Evolutionary conservation across 2,797 vertebrate species (phyloP).

Genomic region (Scolopax bukidnonensis): DNA sequence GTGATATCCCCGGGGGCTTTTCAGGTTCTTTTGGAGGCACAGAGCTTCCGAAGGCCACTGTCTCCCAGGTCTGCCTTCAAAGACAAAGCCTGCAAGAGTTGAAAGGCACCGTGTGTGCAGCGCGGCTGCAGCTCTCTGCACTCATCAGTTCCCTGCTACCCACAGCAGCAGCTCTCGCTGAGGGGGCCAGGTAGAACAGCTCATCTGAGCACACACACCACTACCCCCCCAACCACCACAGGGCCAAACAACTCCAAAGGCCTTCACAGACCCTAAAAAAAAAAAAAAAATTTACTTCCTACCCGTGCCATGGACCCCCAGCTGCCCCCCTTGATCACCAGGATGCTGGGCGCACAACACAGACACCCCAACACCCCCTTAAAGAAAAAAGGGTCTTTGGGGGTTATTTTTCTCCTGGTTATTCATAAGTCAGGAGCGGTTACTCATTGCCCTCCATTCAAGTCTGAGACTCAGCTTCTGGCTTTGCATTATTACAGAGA

Average conservation of each 20-base stretch:
- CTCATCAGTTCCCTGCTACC: neutral
- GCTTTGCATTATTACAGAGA: neutral
- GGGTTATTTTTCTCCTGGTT: neutral
- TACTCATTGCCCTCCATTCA: neutral
- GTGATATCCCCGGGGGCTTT: neutral
- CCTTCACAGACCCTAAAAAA: too few relatives aligned
- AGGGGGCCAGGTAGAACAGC: neutral
- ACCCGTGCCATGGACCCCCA: fast-evolving
- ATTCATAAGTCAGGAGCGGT: neutral
- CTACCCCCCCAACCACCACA: too few relatives aligned
- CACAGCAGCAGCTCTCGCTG: neutral
- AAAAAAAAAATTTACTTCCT: too few relatives aligned
- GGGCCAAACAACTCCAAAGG: too few relatives aligned
- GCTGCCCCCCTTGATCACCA: neutral
- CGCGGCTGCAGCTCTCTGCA: neutral
- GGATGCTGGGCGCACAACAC: neutral
- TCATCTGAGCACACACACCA: neutral
- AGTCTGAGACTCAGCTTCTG: neutral
- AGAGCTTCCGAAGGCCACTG: neutral
- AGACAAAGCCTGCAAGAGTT: neutral
- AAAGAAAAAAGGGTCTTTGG: neutral
- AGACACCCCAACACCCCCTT: fast-evolving
- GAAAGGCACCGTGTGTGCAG: fast-evolving
- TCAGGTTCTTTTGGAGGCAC: neutral
- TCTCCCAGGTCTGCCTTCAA: neutral